Evolutionary conservation across 2,113 vertebrate species (phyloP), one percentile per base, ranked within the genome.

Genomic region (Rhipidura dahli): DNA sequence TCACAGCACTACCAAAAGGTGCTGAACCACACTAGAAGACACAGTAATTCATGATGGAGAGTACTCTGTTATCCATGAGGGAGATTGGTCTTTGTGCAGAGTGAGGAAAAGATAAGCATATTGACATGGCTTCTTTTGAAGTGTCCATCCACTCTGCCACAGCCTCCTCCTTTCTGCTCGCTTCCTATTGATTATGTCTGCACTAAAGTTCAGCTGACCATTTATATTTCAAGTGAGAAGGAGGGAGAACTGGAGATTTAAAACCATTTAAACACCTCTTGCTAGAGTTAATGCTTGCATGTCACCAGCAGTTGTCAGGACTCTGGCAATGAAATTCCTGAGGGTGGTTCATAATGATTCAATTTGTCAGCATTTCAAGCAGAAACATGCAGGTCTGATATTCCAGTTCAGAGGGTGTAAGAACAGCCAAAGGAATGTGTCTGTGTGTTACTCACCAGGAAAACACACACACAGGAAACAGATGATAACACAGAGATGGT

Each of bases 171-270:
- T 39, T 91, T 90, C 59, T 83, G 30, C 87, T 83, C 45, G 5
- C 81, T 90, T 91, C 50, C 35, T 94, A 93, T 94, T 88, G 95
- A 96, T 93, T 90, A 70, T 83, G 68, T 90, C 87, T 91, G 47
- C 39, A 47, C 70, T 91, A 56, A 96, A 88, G 79, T 90, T 96
- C 92, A 96, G 75, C 33, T 93, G 87, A 90, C 64, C 91, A 44
- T 86, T 94, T 96, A 61, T 83, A 90, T 87, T 85, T 87, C 45
- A 89, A 94, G 71, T 47, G 85, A 88, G 78, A 94, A 89, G 33
- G 66, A 93, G 54, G 44, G 12, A 88, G 37, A 63, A 47, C 30
- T 70, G 69, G 66, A 89, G 61, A 69, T 95, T 93, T 90, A 86
- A 86, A 95, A 66, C 33, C 59, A 12, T 90, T 93, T 86, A 89